Evolutionary conservation across 1,140 invertebrate genomes (phyloP).

Genomic region (Philotrypesis tridentata): DNA sequence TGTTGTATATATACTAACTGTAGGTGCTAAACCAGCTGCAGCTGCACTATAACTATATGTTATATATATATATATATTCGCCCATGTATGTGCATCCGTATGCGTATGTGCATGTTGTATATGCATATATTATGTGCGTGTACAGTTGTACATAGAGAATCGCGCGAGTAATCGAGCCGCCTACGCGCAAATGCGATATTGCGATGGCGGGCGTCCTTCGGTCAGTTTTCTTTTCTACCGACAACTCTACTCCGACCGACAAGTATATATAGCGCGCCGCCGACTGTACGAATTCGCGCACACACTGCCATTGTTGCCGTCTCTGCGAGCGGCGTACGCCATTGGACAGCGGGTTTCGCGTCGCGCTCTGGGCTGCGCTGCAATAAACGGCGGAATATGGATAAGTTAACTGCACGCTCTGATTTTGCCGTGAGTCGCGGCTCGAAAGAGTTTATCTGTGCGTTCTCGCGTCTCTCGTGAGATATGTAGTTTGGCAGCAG

Average conservation of each 20-base stretch:
- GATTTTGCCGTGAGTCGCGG: neutral
- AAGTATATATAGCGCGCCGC: neutral
- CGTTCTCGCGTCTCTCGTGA: too few species aligned
- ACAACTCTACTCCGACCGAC: too few species aligned
- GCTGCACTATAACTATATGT: too few species aligned
- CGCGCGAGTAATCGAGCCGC: neutral
- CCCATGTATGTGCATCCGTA: neutral
- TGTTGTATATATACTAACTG: too few species aligned
- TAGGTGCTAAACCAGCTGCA: too few species aligned
- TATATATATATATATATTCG: neutral
- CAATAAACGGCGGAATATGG: too few species aligned
- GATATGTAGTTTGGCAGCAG: neutral
- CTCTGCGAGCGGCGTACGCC: neutral
- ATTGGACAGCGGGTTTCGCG: constrained; percentile 19
- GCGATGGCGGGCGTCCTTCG: constrained; percentile 27
- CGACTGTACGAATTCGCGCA: neutral
- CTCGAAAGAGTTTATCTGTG: neutral
- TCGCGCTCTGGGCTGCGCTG: too few species aligned
- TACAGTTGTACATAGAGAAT: neutral
- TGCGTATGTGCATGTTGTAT: neutral
- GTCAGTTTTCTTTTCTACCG: constrained; percentile 29
- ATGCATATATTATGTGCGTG: neutral
- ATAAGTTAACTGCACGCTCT: neutral
- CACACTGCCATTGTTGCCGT: constrained; percentile 24
- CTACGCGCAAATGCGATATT: constrained; percentile 4